Evolutionary conservation across 2,888 invertebrate genomes (phyloP).

Genomic region (Globia sparganii): DNA sequence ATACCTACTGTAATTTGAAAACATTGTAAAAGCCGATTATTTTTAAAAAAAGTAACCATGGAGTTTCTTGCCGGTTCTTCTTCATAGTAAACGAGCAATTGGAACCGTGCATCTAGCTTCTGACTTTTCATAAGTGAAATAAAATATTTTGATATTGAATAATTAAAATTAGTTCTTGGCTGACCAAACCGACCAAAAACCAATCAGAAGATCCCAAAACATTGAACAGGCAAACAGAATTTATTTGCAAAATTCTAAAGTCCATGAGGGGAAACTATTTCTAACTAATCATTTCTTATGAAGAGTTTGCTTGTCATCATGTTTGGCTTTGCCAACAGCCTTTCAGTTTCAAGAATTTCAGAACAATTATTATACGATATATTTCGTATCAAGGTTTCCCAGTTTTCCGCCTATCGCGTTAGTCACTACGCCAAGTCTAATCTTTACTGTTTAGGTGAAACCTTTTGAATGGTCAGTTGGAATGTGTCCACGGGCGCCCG

Average conservation of each 20-base stretch:
- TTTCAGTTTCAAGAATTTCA: not conserved
- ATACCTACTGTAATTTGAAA: too few relatives aligned
- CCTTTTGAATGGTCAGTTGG: slow-evolving; percentile 72
- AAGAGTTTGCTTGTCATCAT: not conserved
- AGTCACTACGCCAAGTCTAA: slow-evolving; percentile 10
- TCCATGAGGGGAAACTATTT: not conserved
- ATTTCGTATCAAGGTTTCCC: slow-evolving; percentile 12
- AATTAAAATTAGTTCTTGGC: not conserved
- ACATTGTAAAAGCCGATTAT: too few relatives aligned
- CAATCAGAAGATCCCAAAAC: not conserved
- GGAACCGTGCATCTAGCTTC: too few relatives aligned
- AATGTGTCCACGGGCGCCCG: slow-evolving; percentile 71
- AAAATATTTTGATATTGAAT: too few relatives aligned
- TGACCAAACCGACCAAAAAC: not conserved
- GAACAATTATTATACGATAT: not conserved
- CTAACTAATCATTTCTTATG: not conserved
- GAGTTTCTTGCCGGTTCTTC: too few relatives aligned
- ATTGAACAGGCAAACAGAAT: not conserved
- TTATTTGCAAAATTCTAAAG: not conserved
- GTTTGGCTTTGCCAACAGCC: not conserved
- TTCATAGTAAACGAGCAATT: too few relatives aligned
- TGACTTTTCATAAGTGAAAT: too few relatives aligned
- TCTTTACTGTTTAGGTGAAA: slow-evolving; percentile 35
- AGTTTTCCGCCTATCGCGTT: slow-evolving; percentile 19
- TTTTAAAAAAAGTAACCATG: too few relatives aligned